Conservation (phyloP, 1,140 invertebrate species). For the Drosophila aff. region DNA sequence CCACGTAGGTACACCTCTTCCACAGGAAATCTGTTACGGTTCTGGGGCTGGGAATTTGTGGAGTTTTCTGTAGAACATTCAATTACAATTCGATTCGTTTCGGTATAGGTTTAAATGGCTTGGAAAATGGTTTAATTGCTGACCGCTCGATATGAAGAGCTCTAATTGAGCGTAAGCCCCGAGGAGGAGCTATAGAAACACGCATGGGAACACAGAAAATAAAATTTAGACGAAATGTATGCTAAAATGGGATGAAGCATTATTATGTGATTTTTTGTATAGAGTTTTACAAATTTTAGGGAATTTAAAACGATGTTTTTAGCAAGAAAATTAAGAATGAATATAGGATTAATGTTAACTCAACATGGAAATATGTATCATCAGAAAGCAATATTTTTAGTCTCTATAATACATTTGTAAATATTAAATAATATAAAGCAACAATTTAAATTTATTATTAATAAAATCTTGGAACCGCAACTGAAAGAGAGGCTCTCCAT, state of each 20-base stretch:
- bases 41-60: background rate
- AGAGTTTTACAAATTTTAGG: too few relatives aligned
- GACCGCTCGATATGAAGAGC: constrained; percentile 62
- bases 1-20: constrained; percentile 16
- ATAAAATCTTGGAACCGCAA: too few relatives aligned
- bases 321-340: background rate
- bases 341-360: too few relatives aligned
- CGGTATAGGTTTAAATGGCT: constrained; percentile 66
- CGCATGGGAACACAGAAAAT: constrained; percentile 10
- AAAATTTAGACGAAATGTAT: too few relatives aligned
- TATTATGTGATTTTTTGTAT: too few relatives aligned
- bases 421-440: too few relatives aligned
- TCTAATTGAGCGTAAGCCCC: constrained; percentile 74
- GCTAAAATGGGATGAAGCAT: too few relatives aligned
- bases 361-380: too few relatives aligned
- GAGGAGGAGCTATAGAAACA: constrained; percentile 30
- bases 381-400: background rate
- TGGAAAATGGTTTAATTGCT: constrained; percentile 81
- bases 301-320: background rate
- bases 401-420: background rate
- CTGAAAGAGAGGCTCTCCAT: too few relatives aligned
- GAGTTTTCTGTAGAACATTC: constrained; percentile 33
- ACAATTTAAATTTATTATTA: too few relatives aligned
- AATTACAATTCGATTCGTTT: constrained; percentile 62
- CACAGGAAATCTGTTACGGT: constrained; percentile 25